Base-by-base conservation (phyloP, 2,888 invertebrate species). In the Drosophila mimetica region DNA sequence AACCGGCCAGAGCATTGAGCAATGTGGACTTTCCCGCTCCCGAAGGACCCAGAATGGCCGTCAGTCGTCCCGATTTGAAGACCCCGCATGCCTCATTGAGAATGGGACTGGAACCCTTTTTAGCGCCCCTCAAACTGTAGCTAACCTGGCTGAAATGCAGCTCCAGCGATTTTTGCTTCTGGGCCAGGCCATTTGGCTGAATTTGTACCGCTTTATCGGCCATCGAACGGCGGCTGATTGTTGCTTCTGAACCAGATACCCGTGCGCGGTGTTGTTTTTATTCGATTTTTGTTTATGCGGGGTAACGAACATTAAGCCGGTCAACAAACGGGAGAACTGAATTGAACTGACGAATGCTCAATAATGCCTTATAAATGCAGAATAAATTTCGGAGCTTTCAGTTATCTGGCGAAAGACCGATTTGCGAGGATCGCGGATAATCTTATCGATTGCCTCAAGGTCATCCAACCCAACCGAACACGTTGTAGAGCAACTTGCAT, bases 11-110 rank as follows among this genome's bases (percentile, higher is more conserved):
- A 67, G 96, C 94, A 88, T 95, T 95, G 76, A 97, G 93, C 3
- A 97, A 92, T 0, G 96, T 94, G 0, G 96, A 95, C 88, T 97
- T 97, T 9, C 97, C 95, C 0, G 95, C 95, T 0, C 95, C 95
- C 0, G 95, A 95, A 6, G 95, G 95, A 0, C 95, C 95, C 2
- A 95, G 89, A 30, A 95, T 94, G 42, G 94, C 95, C 0, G 95
- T 94, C 11, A 95, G 90, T 4, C 93, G 93, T 0, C 94, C 94
- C 0, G 95, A 93, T 14, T 93, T 91, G 55, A 95, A 93, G 20
- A 93, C 92, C 0, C 95, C 95, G 6, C 93, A 93, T 0, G 93
- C 92, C 18, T 93, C 92, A 28, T 92, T 91, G 9, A 95, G 90
- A 52, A 95, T 94, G 7, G 73, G 75, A 13, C 30, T 66, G 2